Percentiles rank a stretch among this genome's conserved stretches.
Evolutionary conservation across 1,140 invertebrate species (phyloP).

Genomic region (Leptestheria dahalacensis): DNA sequence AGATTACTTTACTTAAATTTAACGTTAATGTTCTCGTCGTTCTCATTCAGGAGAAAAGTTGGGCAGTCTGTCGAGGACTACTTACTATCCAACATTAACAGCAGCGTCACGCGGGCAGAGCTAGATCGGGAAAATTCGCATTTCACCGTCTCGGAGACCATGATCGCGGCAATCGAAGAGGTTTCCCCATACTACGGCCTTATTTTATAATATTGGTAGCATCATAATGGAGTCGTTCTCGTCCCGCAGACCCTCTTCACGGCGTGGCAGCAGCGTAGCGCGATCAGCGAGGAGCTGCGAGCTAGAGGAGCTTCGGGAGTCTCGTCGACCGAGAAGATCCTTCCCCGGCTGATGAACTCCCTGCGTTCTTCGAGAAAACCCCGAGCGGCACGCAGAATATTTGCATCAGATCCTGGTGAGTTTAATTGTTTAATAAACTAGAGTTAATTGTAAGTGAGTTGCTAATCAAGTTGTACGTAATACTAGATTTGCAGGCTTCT

Average conservation of each 20-base stretch:
- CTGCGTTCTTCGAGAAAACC: background rate
- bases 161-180: conserved; percentile 63
- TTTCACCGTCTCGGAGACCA: conserved; percentile 67
- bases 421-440: too few species aligned
- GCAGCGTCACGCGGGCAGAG: conserved; percentile 52
- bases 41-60: conserved; percentile 43
- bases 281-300: background rate
- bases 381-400: background rate
- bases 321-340: background rate
- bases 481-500: too few species aligned
- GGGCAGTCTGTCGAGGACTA: conserved; percentile 57
- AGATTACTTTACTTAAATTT: background rate
- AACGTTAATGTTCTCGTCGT: too few species aligned
- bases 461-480: too few species aligned
- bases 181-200: too few species aligned
- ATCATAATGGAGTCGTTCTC: too few species aligned
- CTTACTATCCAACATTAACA: conserved; percentile 50
- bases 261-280: background rate
- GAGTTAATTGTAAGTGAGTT: too few species aligned
- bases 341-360: background rate
- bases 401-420: background rate
- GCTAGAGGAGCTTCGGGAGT: background rate
- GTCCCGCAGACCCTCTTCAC: conserved; percentile 5
- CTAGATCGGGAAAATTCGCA: conserved; percentile 74
- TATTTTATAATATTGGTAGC: too few species aligned